phyloP scores from a whole-genome alignment of 2,888 invertebrate genomes.

The Sinopyrophorus schimmeli region DNA sequence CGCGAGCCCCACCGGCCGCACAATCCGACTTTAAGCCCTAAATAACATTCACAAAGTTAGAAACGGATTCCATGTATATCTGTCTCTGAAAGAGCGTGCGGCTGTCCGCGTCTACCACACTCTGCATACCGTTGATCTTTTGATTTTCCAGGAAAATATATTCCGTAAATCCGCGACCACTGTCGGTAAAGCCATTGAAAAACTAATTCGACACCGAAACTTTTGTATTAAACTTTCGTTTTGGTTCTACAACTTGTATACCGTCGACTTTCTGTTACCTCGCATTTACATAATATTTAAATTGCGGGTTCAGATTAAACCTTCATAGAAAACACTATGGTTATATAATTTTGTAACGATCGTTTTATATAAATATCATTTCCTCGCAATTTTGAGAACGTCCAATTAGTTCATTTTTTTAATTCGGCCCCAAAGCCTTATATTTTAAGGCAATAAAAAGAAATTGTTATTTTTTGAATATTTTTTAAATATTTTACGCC shows the following conservation, averaged over 20 bases:
- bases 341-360: too few relatives aligned
- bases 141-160: slow-evolving; percentile 33
- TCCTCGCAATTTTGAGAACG: too few relatives aligned
- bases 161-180: slow-evolving; percentile 33
- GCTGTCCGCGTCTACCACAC: slow-evolving; percentile 32
- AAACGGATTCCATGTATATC: slow-evolving; percentile 34
- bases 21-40: slow-evolving; percentile 40
- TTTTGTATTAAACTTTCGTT: slow-evolving; percentile 40
- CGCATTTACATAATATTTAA: too few relatives aligned
- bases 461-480: too few relatives aligned
- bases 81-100: slow-evolving; percentile 30
- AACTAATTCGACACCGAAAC: slow-evolving; percentile 33
- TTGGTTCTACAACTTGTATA: slow-evolving; percentile 16
- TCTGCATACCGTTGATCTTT: slow-evolving; percentile 39
- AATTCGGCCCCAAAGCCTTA: too few relatives aligned
- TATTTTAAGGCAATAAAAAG: too few relatives aligned
- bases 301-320: too few relatives aligned
- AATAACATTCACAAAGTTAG: slow-evolving; percentile 40
- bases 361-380: too few relatives aligned
- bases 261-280: too few relatives aligned
- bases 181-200: slow-evolving; percentile 27
- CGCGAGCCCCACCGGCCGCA: slow-evolving; percentile 30
- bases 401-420: too few relatives aligned
- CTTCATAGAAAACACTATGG: too few relatives aligned
- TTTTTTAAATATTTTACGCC: too few relatives aligned